Conservation (phyloP, 37 sponge, comb jelly and placozoan species). For the Cladorhizidae sp. region DNA sequence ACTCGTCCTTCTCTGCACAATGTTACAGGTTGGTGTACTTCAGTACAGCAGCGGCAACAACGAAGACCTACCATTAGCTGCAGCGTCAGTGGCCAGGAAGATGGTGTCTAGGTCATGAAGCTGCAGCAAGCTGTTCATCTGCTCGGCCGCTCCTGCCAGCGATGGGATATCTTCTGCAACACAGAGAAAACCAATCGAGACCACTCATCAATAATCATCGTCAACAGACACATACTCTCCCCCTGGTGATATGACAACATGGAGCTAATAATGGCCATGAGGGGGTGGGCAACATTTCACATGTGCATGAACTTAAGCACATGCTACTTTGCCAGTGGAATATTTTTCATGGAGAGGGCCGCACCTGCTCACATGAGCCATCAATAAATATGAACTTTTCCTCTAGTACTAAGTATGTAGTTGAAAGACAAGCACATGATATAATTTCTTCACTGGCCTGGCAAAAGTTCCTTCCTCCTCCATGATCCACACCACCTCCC, state of each 20-base stretch:
- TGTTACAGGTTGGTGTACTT: neutral
- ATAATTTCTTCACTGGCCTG: too few relatives aligned
- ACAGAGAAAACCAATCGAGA: neutral
- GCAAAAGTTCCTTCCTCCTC: too few relatives aligned
- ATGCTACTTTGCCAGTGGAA: too few relatives aligned
- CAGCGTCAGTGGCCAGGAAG: conserved; percentile 89
- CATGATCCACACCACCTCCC: too few relatives aligned
- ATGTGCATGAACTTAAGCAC: too few relatives aligned
- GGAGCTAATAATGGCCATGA: too few relatives aligned
- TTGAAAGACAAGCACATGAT: too few relatives aligned
- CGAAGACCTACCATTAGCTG: conserved; percentile 34
- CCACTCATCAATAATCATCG: conserved; percentile 13
- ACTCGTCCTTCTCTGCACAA: conserved; percentile 46
- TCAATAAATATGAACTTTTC: too few relatives aligned
- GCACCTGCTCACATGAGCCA: too few relatives aligned
- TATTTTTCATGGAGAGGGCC: too few relatives aligned
- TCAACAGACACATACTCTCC: conserved; percentile 50
- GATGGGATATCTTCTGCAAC: conserved; percentile 65
- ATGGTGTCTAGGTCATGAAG: conserved; percentile 51
- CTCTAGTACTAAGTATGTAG: too few relatives aligned
- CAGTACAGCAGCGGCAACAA: neutral
- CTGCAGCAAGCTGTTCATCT: conserved; percentile 65
- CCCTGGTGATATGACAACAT: neutral
- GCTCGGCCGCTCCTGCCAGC: conserved; percentile 72
- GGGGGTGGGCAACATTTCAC: too few relatives aligned